Percentiles rank a stretch among this genome's conserved stretches.
Evolutionary conservation across 2,797 vertebrate species (phyloP).

Genomic region (Triplophysa bombifrons): DNA sequence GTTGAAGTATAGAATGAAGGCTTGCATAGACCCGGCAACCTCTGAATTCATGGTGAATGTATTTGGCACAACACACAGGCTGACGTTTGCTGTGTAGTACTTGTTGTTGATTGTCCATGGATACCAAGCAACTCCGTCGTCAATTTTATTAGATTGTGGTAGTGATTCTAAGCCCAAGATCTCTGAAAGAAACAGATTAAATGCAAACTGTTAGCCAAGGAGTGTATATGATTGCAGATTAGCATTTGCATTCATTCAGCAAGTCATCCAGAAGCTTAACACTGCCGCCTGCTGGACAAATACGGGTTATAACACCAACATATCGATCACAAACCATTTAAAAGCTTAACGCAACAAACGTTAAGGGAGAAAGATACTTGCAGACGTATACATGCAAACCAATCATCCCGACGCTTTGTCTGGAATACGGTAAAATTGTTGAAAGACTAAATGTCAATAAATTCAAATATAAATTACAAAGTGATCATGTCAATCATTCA

Average conservation of each 20-base stretch:
- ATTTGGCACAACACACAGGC: slow-evolving; percentile 87
- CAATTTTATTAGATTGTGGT: slow-evolving; percentile 73
- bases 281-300: slow-evolving; percentile 55
- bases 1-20: slow-evolving; percentile 93
- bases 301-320: background rate
- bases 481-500: background rate
- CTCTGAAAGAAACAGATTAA: slow-evolving; percentile 72
- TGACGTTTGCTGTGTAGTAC: slow-evolving; percentile 92
- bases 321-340: background rate
- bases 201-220: background rate
- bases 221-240: background rate
- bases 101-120: slow-evolving; percentile 99
- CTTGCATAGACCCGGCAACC: slow-evolving; percentile 89
- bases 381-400: background rate
- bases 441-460: background rate
- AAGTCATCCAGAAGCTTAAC: slow-evolving; percentile 35
- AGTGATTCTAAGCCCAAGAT: slow-evolving; percentile 81
- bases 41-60: slow-evolving; percentile 82
- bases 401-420: background rate
- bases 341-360: background rate
- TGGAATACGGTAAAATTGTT: background rate
- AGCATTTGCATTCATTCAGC: too few species aligned
- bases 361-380: too few species aligned
- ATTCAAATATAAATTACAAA: background rate
- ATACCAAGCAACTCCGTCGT: slow-evolving; percentile 84